Base-by-base conservation (phyloP, 2,888 invertebrate species). In the Matsumyia berberina region DNA sequence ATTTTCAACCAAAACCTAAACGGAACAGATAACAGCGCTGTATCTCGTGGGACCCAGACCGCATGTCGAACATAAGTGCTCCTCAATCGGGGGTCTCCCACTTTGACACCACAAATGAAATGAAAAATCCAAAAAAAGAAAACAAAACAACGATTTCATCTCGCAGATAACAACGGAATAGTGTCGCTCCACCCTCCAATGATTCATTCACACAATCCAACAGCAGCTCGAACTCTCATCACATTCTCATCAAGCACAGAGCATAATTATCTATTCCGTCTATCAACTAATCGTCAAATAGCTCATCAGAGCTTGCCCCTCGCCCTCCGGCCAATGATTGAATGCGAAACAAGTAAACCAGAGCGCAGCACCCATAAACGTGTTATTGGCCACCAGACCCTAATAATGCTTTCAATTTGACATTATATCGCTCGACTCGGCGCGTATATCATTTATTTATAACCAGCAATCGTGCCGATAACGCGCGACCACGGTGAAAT, bases 391-490 rank as follows among this genome's bases (percentile, higher is more conserved):
- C 42, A 42, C 49, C 42, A 55, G 49, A 51, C 37, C 58, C 77
- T 55, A 72, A 82, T 77, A 77, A 49, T 24, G 77, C 81, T 58
- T 70, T 76, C 57, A 42, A 70, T 70, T 58, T 70, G 51, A 37
- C 76, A 76, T 17, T 49, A 46, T 60, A 60, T 31, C 44, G 37
- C 51, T 60, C 29, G 29, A 44, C 46, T 60, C 33, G 19, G 62
- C 60, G 49, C 33, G 31, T 24, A 70, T 67, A 67, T 83, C 60
- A 78, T 69, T 79, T 73, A 73, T 83, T 83, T 83, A 83, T 79
- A 79, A 64, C 73, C 73, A 39, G 49, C 55, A 78, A 83, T 83
- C 62, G 42, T 46, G 67, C 53, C 39, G 64, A 83, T 83, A 83
- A 79, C 70, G 78, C 57, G 66, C 60, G 39, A 49, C 82, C 66